These are phyloP conservation scores for Hylaeus anthracinus DNA, from an alignment of 1,140 invertebrate species.

Conservation along the genomic window DNA sequence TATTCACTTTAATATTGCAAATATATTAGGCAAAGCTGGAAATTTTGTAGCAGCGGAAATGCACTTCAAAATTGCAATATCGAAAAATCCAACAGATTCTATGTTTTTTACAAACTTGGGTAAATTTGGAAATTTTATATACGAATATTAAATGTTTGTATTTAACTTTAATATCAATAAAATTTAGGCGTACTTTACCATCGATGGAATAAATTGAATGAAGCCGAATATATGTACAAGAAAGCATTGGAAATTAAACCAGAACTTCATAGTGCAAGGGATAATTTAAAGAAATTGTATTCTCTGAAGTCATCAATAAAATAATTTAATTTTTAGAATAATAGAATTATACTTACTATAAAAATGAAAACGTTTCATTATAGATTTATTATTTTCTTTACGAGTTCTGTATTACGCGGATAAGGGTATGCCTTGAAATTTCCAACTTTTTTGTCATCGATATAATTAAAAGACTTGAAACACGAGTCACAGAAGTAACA, in stretches of 20 bases:
- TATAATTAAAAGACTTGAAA: slow-evolving; percentile 85
- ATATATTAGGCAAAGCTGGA: slow-evolving; percentile 91
- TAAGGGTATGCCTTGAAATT: slow-evolving; percentile 77
- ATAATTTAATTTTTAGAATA: slow-evolving; percentile 36
- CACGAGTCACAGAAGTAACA: slow-evolving; percentile 85
- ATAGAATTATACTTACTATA: neutral
- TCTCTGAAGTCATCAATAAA: slow-evolving; percentile 46
- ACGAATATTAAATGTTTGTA: neutral
- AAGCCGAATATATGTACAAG: slow-evolving; percentile 89
- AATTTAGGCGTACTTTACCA: slow-evolving; percentile 94
- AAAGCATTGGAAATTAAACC: slow-evolving; percentile 89
- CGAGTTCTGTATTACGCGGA: slow-evolving; percentile 59
- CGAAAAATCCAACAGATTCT: slow-evolving; percentile 85
- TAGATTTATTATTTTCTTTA: neutral
- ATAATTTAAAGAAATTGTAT: slow-evolving; percentile 84
- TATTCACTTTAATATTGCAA: slow-evolving; percentile 93
- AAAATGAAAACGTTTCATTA: neutral
- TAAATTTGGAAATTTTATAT: slow-evolving; percentile 73
- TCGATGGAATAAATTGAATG: slow-evolving; percentile 90
- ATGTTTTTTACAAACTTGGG: slow-evolving; percentile 93
- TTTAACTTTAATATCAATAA: neutral
- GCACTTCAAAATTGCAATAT: slow-evolving; percentile 89
- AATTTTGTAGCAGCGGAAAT: slow-evolving; percentile 89
- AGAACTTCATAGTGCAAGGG: slow-evolving; percentile 83
- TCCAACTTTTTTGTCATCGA: slow-evolving; percentile 80